Percentiles rank a stretch among this genome's conserved stretches.
phyloP scores from a whole-genome alignment of 1,140 invertebrate species.

The Tetragnatha versicolor region DNA sequence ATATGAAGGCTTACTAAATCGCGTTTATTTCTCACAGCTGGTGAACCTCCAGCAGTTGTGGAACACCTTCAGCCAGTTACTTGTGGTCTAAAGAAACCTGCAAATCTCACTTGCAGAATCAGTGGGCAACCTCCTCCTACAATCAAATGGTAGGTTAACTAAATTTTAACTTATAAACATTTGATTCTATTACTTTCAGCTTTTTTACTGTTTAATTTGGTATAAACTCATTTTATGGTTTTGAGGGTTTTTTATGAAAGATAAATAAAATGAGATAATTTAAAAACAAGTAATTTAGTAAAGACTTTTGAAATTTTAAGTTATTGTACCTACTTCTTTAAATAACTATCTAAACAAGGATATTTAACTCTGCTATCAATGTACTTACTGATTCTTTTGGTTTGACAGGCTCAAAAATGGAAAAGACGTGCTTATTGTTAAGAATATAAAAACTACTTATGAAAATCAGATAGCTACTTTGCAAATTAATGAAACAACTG shows the following conservation, averaged over 20 bases:
- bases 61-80: conserved; percentile 72
- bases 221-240: no score
- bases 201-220: no score
- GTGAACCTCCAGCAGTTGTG: conserved; percentile 70
- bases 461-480: conserved; percentile 78
- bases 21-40: conserved; percentile 54
- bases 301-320: no score
- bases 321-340: no score
- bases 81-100: conserved; percentile 63
- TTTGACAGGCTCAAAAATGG: conserved; percentile 66
- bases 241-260: no score
- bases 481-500: conserved; percentile 72
- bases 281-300: no score
- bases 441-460: conserved; percentile 69
- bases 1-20: no score
- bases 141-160: conserved; percentile 74
- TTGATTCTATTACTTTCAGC: no score
- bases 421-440: conserved; percentile 61
- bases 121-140: conserved; percentile 84
- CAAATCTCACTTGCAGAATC: conserved; percentile 76
- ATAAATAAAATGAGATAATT: no score
- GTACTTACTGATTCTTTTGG: conserved; percentile 28
- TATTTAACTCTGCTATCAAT: no score
- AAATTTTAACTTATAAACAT: no score
- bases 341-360: no score